phyloP scores from a whole-genome alignment of 2,113 vertebrate genomes.

The Rhadina sibilatrix region DNA sequence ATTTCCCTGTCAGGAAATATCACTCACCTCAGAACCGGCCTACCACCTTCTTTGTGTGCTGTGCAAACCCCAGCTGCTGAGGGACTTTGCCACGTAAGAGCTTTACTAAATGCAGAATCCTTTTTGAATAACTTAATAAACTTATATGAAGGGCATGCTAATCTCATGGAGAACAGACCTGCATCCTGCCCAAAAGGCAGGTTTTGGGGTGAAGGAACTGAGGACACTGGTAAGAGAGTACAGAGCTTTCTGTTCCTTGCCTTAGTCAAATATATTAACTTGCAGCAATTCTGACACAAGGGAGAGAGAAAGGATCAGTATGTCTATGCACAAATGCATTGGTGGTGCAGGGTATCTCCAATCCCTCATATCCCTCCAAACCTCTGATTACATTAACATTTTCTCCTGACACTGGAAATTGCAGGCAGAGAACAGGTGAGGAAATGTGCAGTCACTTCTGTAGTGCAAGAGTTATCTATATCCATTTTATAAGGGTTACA shows the following conservation, averaged over 20 bases:
- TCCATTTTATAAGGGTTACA: background rate
- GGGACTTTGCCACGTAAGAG: background rate
- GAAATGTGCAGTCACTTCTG: background rate
- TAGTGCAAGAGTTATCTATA: background rate
- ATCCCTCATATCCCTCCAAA: background rate
- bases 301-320: background rate
- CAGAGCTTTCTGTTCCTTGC: background rate
- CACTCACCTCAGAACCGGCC: background rate
- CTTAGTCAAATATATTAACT: background rate
- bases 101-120: constrained; percentile 29
- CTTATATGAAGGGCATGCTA: background rate
- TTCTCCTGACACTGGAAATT: background rate
- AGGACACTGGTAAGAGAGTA: background rate
- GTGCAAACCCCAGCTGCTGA: background rate
- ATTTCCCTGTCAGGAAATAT: background rate
- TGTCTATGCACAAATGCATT: background rate
- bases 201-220: background rate
- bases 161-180: background rate
- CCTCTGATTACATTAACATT: background rate
- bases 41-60: background rate
- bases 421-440: background rate
- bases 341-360: background rate
- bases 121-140: background rate
- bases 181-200: background rate
- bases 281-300: background rate